A percentile compares a stretch with the other conserved stretches of the same genome.
Conservation (phyloP, 64 coral and sea anemone genomes). For the Acropora tenuis region DNA sequence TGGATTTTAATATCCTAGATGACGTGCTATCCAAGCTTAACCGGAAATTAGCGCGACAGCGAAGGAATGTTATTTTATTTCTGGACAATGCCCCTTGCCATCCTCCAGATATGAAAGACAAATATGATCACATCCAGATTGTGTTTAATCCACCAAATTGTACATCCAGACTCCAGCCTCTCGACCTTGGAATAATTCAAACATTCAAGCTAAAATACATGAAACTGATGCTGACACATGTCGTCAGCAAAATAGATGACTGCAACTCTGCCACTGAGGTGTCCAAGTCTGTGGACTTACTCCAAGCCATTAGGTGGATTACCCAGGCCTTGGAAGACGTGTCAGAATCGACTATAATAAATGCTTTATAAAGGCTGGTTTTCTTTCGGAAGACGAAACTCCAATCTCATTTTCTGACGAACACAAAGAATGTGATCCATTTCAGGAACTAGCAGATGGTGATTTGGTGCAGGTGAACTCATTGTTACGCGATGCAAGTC, state of each 20-base stretch:
- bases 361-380: slow-evolving; percentile 30
- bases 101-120: slow-evolving; percentile 65
- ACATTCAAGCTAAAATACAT: slow-evolving; percentile 50
- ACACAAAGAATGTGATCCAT: slow-evolving; percentile 34
- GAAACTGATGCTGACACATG: slow-evolving; percentile 55
- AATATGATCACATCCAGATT: slow-evolving; percentile 45
- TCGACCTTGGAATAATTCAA: slow-evolving; percentile 39
- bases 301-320: slow-evolving; percentile 42
- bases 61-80: slow-evolving; percentile 35
- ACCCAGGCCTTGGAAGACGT: slow-evolving; percentile 5
- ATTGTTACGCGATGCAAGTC: slow-evolving; percentile 12
- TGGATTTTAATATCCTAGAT: slow-evolving; percentile 48
- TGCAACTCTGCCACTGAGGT: slow-evolving; percentile 38
- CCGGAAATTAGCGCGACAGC: slow-evolving; percentile 39
- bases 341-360: slow-evolving; percentile 32
- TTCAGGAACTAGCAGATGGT: slow-evolving; percentile 5
- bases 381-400: too few relatives aligned
- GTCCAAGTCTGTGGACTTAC: slow-evolving; percentile 37
- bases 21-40: slow-evolving; percentile 30
- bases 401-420: slow-evolving; percentile 24
- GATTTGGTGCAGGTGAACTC: slow-evolving; percentile 33
- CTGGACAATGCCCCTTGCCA: too few relatives aligned
- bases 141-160: slow-evolving; percentile 49
- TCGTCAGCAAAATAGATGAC: slow-evolving; percentile 44
- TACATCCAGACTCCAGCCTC: slow-evolving; percentile 33